A percentile compares a stretch with the other conserved stretches of the same genome.
Evolutionary conservation across 2,113 vertebrate genomes (phyloP).

Genomic region (Cryptotis parvus): DNA sequence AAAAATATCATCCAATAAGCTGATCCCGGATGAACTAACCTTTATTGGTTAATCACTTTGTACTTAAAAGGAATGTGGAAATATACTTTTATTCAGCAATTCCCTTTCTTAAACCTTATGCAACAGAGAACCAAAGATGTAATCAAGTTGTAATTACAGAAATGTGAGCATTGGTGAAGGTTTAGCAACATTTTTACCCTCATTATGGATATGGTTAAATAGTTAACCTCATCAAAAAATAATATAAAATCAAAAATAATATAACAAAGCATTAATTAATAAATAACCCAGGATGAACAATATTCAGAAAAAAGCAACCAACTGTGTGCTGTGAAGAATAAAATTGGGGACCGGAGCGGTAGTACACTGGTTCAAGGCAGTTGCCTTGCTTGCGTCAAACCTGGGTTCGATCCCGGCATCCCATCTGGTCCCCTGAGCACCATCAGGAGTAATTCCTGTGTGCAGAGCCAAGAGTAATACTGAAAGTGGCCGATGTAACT

Average conservation of each 20-base stretch:
- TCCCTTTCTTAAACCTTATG: not conserved
- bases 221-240: not conserved
- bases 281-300: not conserved
- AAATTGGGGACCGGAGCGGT: no score
- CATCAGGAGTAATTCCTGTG: no score
- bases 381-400: no score
- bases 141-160: not conserved
- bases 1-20: not conserved
- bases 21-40: not conserved
- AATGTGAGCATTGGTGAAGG: constrained; percentile 3
- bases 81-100: constrained; percentile 5
- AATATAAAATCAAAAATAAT: not conserved
- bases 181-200: not conserved
- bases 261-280: not conserved
- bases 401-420: no score
- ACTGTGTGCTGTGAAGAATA: not conserved
- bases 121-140: not conserved
- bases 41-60: not conserved
- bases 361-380: no score
- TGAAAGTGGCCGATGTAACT: no score
- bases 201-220: not conserved
- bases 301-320: not conserved
- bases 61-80: not conserved
- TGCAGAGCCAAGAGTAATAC: no score
- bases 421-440: no score